Percentiles rank a stretch among this genome's conserved stretches.
Evolutionary conservation across 2,797 vertebrate species (phyloP).

Genomic region (Percopsis omiscomaycus): DNA sequence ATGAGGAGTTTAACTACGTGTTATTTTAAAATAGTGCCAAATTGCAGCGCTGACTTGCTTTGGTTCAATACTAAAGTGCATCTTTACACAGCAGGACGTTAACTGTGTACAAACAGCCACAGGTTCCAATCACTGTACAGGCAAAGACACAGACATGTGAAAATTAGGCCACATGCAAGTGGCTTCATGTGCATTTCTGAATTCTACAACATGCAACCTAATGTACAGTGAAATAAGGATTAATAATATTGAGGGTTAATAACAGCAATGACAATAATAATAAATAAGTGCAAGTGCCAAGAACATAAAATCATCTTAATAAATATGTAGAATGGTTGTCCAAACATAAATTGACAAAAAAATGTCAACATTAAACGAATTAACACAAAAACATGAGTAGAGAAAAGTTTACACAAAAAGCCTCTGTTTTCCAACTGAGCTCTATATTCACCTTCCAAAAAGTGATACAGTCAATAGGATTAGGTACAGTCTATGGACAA

Average conservation of each 20-base stretch:
- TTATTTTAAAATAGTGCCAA: conserved; percentile 8
- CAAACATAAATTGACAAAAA: not conserved
- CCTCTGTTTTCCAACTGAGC: conserved; percentile 21
- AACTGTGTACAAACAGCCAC: not conserved
- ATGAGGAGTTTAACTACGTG: not conserved
- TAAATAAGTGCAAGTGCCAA: conserved; percentile 22
- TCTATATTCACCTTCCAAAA: conserved; percentile 24
- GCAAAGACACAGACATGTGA: conserved; percentile 6
- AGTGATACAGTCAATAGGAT: conserved; percentile 23
- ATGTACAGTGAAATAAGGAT: not conserved
- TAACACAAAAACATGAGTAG: conserved; percentile 15
- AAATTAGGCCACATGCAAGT: not conserved
- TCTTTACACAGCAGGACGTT: conserved; percentile 23
- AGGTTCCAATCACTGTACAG: conserved; percentile 20
- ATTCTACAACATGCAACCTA: not conserved
- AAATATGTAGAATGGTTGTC: conserved; percentile 12
- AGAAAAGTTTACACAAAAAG: conserved; percentile 24
- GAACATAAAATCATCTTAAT: conserved; percentile 7
- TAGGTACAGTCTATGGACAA: conserved; percentile 35
- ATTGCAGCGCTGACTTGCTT: conserved; percentile 42
- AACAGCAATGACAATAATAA: conserved; percentile 17
- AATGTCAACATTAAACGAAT: conserved; percentile 1
- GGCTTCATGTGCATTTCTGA: conserved; percentile 9
- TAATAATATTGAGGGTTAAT: conserved; percentile 15
- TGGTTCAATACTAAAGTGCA: conserved; percentile 63